phyloP scores from a whole-genome alignment of 1,140 invertebrate genomes.

The Drosophila ogumai region DNA sequence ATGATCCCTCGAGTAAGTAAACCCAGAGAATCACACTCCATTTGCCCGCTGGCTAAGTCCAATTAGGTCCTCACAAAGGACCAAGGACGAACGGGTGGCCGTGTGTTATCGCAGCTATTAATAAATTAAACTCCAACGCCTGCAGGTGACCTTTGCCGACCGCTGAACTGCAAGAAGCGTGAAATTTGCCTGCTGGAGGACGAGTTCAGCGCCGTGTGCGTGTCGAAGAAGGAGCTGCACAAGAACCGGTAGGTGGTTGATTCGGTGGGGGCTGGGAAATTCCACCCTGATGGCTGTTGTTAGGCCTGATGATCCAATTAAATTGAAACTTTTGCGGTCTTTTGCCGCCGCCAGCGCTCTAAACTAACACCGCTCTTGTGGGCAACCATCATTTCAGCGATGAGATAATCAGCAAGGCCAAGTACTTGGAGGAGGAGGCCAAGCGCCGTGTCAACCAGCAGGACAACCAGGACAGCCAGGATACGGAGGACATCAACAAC shows the following conservation, averaged over 20 bases:
- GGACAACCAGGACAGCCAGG: constrained; percentile 74
- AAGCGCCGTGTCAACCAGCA: constrained; percentile 83
- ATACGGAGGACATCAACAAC: constrained; percentile 74
- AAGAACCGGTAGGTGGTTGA: constrained; percentile 89
- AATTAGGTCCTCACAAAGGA: constrained; percentile 7
- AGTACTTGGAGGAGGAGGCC: constrained; percentile 86
- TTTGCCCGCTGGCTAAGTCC: constrained; percentile 1
- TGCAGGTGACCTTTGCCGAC: constrained; percentile 93
- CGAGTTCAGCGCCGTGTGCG: constrained; percentile 93
- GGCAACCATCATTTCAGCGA: constrained; percentile 85
- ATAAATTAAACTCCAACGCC: constrained; percentile 43
- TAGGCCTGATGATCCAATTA: constrained; percentile 71
- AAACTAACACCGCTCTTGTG: constrained; percentile 16
- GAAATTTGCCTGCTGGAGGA: constrained; percentile 94
- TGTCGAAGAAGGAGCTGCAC: constrained; percentile 93
- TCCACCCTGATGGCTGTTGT: constrained; percentile 12
- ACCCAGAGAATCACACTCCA: neutral
- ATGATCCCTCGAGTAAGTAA: constrained; percentile 91
- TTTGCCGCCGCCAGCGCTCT: constrained; percentile 38
- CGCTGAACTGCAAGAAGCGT: constrained; percentile 94
- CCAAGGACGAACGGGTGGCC: constrained; percentile 12
- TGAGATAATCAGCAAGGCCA: constrained; percentile 89
- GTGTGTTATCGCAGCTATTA: constrained; percentile 22
- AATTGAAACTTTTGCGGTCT: constrained; percentile 61
- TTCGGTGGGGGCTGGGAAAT: neutral